A percentile compares a stretch with the other conserved stretches of the same genome.
phyloP scores from a whole-genome alignment of 2,888 invertebrate species.

The Sycophila texana region DNA sequence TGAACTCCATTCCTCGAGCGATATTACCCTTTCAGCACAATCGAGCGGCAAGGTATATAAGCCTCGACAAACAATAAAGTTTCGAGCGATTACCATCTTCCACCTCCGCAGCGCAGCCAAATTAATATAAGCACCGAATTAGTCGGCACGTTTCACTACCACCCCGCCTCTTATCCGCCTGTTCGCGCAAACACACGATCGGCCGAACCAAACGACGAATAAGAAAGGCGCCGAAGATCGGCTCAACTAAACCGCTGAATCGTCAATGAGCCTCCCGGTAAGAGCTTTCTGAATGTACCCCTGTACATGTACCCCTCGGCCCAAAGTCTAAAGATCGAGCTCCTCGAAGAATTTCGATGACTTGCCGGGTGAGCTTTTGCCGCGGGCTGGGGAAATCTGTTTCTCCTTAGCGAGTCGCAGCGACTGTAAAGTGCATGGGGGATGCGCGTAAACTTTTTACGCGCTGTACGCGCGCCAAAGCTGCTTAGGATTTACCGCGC shows the following conservation, averaged over 20 bases:
- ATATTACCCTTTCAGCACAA: background rate
- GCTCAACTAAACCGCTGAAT: conserved; percentile 39
- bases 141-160: background rate
- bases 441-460: conserved; percentile 20
- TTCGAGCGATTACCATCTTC: background rate
- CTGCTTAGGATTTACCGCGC: background rate
- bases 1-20: no score
- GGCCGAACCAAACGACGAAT: conserved; percentile 30
- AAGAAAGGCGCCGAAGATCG: conserved; percentile 7
- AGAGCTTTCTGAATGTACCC: background rate
- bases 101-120: background rate
- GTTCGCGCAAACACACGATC: conserved; percentile 4
- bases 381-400: background rate
- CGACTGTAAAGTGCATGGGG: conserved; percentile 12
- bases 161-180: background rate
- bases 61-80: background rate
- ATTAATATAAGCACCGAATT: conserved; percentile 25
- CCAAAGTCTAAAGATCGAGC: background rate
- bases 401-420: background rate
- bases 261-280: conserved; percentile 7
- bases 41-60: background rate
- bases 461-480: background rate
- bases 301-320: background rate
- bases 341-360: conserved; percentile 4
- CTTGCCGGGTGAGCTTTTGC: background rate